A percentile compares a stretch with the other conserved stretches of the same genome.
Conservation (phyloP, 1,140 invertebrate genomes). For the Drosophila pruinosa region DNA sequence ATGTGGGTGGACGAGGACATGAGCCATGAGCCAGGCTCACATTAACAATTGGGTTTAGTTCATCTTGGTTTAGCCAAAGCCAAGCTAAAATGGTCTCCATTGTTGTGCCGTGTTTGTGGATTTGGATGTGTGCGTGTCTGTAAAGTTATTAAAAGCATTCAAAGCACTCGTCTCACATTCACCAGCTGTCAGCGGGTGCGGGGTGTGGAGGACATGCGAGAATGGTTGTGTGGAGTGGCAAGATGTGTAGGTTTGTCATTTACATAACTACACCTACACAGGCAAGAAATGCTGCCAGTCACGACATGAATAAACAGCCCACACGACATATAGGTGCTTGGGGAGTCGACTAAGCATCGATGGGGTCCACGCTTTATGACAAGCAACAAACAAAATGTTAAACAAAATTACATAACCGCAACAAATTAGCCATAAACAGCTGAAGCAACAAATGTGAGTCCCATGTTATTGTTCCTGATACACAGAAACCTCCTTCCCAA, state of each 20-base stretch:
- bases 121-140: conserved; percentile 52
- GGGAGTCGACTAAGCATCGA: conserved; percentile 29
- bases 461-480: not conserved
- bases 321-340: conserved; percentile 26
- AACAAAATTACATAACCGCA: conserved; percentile 63
- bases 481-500: not conserved
- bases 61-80: not conserved
- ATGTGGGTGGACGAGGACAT: conserved; percentile 9
- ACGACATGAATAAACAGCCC: conserved; percentile 42
- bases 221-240: conserved; percentile 4
- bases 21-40: not conserved
- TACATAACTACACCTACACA: conserved; percentile 61
- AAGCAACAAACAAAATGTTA: conserved; percentile 48
- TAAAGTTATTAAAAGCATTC: conserved; percentile 78
- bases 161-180: conserved; percentile 58
- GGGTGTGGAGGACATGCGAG: too few relatives aligned
- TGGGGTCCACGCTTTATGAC: conserved; percentile 25
- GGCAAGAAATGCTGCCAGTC: conserved; percentile 17
- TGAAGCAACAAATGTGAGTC: conserved; percentile 27
- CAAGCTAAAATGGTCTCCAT: not conserved
- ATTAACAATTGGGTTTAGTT: not conserved
- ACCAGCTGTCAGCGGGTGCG: conserved; percentile 5
- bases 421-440: conserved; percentile 62
- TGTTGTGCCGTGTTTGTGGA: not conserved
- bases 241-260: conserved; percentile 57